Conservation (phyloP, 1,140 invertebrate genomes). For the Rhopalosiphum padi region DNA sequence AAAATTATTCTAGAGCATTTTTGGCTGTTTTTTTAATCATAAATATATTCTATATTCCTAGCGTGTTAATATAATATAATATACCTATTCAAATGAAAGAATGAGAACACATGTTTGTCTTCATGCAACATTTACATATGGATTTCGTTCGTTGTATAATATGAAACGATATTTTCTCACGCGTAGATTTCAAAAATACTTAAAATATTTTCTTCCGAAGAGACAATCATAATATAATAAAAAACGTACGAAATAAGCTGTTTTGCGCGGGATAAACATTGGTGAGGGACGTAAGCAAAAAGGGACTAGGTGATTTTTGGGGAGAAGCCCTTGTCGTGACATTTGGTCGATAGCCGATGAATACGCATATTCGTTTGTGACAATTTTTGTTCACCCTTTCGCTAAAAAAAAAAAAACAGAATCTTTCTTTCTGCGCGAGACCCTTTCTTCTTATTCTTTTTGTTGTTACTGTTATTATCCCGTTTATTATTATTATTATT, state of each 20-base stretch:
- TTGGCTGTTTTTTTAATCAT: background rate
- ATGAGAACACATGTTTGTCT: background rate
- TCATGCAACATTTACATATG: background rate
- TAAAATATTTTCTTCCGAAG: background rate
- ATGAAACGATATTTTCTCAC: constrained; percentile 23
- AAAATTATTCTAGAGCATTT: background rate
- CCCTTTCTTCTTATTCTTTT: constrained; percentile 33
- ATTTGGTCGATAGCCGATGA: constrained; percentile 36
- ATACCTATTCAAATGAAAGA: background rate
- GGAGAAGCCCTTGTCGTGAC: constrained; percentile 49
- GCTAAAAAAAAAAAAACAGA: constrained; percentile 21
- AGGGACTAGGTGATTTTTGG: constrained; percentile 28
- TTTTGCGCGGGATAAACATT: background rate
- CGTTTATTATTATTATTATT: constrained; percentile 15
- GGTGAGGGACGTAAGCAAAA: background rate
- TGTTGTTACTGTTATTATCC: constrained; percentile 11
- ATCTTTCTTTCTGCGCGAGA: background rate
- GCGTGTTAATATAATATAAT: background rate
- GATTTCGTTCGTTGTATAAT: background rate
- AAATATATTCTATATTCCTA: background rate
- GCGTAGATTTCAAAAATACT: background rate
- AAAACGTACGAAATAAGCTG: constrained; percentile 35
- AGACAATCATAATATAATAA: background rate
- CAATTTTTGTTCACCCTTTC: constrained; percentile 52
- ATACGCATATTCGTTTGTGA: constrained; percentile 50